Evolutionary conservation across 2,797 vertebrate species (phyloP).

Genomic region (Microctenopoma steveboyesi): DNA sequence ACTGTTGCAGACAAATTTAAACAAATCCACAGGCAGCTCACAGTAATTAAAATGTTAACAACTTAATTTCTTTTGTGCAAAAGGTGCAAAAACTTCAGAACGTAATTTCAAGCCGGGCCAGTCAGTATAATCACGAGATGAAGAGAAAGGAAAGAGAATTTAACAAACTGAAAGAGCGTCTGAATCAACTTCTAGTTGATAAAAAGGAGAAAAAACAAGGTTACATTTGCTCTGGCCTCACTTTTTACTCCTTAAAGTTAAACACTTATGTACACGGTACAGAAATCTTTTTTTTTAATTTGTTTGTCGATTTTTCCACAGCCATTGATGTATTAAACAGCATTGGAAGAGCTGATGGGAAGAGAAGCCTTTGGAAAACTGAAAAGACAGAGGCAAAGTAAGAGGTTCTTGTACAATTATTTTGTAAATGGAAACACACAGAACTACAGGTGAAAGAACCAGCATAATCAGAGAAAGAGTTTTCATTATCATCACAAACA

Average conservation of each 20-base stretch:
- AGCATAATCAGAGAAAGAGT: background rate
- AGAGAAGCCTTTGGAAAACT: constrained; percentile 95
- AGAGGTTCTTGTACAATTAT: constrained; percentile 5
- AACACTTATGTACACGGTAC: background rate
- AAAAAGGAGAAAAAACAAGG: constrained; percentile 95
- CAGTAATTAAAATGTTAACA: background rate
- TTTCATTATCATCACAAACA: background rate
- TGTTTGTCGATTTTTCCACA: constrained; percentile 61
- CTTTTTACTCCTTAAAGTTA: background rate
- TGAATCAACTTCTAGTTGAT: constrained; percentile 93
- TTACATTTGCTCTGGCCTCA: constrained; percentile 42
- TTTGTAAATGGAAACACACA: background rate
- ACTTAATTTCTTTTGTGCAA: constrained; percentile 21
- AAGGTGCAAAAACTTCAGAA: constrained; percentile 96
- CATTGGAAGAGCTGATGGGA: constrained; percentile 93
- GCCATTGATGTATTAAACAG: constrained; percentile 95
- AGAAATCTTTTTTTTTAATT: background rate
- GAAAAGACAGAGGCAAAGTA: constrained; percentile 94
- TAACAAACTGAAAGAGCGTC: constrained; percentile 93
- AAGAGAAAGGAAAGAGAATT: constrained; percentile 97
- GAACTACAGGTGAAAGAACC: background rate
- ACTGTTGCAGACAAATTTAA: background rate
- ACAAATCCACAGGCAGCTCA: background rate
- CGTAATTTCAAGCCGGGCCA: constrained; percentile 92
- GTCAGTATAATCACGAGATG: constrained; percentile 96